Conservation (phyloP, 1,140 invertebrate genomes). For the Cyrtorhinus lividipennis region DNA sequence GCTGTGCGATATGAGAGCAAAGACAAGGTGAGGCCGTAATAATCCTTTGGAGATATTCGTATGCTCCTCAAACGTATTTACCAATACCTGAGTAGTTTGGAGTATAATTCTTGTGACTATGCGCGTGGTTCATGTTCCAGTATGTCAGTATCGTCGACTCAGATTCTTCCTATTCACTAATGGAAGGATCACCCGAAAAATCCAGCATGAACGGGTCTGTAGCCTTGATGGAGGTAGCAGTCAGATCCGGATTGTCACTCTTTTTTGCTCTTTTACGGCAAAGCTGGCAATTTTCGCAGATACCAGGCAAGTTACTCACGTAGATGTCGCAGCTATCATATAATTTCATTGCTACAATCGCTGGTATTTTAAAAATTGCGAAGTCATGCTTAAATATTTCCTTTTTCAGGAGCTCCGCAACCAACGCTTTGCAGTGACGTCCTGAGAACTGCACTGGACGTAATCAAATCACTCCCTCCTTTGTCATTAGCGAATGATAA, state of each 20-base stretch:
- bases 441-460: slow-evolving; percentile 39
- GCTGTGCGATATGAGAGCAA: slow-evolving; percentile 37
- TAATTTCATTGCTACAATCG: too few species aligned
- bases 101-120: too few species aligned
- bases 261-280: slow-evolving; percentile 44
- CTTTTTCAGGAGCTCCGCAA: neutral
- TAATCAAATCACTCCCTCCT: slow-evolving; percentile 41
- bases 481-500: slow-evolving; percentile 44
- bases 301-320: slow-evolving; percentile 17
- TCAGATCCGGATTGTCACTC: slow-evolving; percentile 45
- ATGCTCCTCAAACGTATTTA: too few species aligned
- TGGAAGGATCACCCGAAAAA: neutral
- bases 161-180: neutral
- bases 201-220: slow-evolving; percentile 33
- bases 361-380: too few species aligned
- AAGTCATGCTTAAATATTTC: too few species aligned
- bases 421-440: slow-evolving; percentile 39
- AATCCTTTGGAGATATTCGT: too few species aligned
- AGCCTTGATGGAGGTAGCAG: slow-evolving; percentile 46
- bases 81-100: too few species aligned
- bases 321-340: neutral
- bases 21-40: slow-evolving; percentile 30
- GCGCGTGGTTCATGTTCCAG: neutral
- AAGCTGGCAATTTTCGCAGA: slow-evolving; percentile 35
- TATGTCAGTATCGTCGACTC: neutral